These are phyloP conservation scores for Wiebesia pumilae DNA, from an alignment of 1,140 invertebrate species.

Conservation along the genomic window DNA sequence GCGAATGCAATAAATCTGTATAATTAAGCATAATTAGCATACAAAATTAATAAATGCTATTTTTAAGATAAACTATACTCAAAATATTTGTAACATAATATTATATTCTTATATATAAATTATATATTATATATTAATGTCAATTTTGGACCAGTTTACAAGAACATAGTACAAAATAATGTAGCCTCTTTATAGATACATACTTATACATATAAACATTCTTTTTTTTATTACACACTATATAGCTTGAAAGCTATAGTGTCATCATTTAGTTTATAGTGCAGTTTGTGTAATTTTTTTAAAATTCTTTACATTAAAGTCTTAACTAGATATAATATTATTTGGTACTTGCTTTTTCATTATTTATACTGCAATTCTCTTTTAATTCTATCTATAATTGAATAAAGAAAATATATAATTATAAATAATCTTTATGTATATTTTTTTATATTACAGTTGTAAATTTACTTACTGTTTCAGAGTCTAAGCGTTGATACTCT, in stretches of 20 bases:
- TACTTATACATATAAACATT: background rate
- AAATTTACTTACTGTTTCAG: conserved; percentile 32
- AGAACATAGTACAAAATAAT: background rate
- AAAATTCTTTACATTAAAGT: conserved; percentile 19
- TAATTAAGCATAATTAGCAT: background rate
- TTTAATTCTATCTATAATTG: conserved; percentile 25
- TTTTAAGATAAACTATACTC: background rate
- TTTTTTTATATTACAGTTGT: background rate
- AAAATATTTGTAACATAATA: background rate
- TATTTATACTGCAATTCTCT: background rate
- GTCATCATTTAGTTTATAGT: no score
- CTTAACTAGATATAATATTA: conserved; percentile 5
- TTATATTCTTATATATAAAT: background rate
- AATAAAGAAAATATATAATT: background rate
- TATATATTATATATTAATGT: background rate
- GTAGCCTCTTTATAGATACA: background rate
- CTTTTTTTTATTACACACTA: background rate
- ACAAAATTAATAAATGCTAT: background rate
- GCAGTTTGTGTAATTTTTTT: background rate
- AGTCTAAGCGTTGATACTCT: conserved; percentile 76
- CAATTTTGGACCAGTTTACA: background rate
- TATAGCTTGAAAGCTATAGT: background rate
- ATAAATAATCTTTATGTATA: background rate
- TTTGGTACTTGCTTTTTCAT: conserved; percentile 47
- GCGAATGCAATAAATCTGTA: background rate